These are phyloP conservation scores for Manacus vitellinus DNA, from an alignment of 2,113 vertebrate genomes.

Conservation along the genomic window DNA sequence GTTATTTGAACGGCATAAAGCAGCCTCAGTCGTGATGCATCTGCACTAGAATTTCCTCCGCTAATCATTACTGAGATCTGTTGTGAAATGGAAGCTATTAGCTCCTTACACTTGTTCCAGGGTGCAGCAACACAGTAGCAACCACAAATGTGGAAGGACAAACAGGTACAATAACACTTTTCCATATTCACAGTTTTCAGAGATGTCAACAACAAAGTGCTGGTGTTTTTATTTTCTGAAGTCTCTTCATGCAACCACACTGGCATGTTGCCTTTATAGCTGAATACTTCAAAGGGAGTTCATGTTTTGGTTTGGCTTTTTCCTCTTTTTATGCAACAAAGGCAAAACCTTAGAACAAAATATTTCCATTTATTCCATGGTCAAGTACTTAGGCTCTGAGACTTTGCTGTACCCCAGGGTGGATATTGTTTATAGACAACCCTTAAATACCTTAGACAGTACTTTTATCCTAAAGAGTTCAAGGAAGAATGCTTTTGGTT, in stretches of 20 bases:
- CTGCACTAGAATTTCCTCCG: neutral
- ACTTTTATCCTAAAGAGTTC: neutral
- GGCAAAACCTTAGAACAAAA: conserved; percentile 1
- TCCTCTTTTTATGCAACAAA: neutral
- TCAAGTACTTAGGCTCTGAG: neutral
- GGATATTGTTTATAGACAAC: neutral
- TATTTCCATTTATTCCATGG: neutral
- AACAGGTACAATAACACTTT: neutral
- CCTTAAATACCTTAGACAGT: neutral
- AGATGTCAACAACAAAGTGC: neutral
- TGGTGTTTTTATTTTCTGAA: neutral
- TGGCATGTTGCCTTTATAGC: neutral
- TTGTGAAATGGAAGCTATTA: neutral
- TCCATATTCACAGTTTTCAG: neutral
- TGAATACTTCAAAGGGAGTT: neutral
- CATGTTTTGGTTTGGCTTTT: neutral
- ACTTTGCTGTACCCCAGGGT: neutral
- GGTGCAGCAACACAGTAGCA: neutral
- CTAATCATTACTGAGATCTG: neutral
- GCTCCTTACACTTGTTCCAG: neutral
- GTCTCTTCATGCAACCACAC: neutral
- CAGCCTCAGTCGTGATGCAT: neutral
- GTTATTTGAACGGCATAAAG: neutral
- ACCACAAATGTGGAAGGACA: neutral
- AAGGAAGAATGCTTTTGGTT: neutral